Evolutionary conservation across 2,888 invertebrate species (phyloP).

Genomic region (Cynaeus angustus): DNA sequence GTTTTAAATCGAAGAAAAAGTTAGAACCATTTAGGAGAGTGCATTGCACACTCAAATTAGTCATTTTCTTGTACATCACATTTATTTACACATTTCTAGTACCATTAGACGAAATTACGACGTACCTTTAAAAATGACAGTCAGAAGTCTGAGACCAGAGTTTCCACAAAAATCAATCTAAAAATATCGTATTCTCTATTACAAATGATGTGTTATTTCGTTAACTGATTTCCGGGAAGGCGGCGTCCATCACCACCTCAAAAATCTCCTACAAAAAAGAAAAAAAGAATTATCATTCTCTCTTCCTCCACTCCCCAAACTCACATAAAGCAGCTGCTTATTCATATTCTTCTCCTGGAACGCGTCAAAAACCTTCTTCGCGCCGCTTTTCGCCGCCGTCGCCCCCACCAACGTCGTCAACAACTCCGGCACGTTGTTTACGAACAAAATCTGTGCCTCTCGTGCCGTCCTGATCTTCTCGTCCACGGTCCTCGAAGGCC

Average conservation of each 20-base stretch:
- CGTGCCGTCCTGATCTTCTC: slow-evolving; percentile 81
- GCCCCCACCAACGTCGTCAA: slow-evolving; percentile 89
- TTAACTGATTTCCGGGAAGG: slow-evolving; percentile 73
- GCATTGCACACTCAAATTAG: not conserved
- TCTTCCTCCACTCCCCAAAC: slow-evolving; percentile 65
- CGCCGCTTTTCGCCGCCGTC: slow-evolving; percentile 87
- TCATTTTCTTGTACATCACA: slow-evolving; percentile 33
- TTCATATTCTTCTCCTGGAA: slow-evolving; percentile 90
- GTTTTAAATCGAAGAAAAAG: not conserved
- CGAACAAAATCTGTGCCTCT: slow-evolving; percentile 80
- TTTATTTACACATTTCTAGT: slow-evolving; percentile 42
- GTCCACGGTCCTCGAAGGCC: slow-evolving; percentile 75
- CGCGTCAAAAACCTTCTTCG: slow-evolving; percentile 89
- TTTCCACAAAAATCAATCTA: slow-evolving; percentile 14
- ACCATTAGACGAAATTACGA: slow-evolving; percentile 15
- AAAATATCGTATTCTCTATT: slow-evolving; percentile 23
- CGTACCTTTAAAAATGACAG: slow-evolving; percentile 20
- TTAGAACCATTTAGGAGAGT: not conserved
- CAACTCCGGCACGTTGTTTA: slow-evolving; percentile 85
- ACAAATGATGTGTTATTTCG: slow-evolving; percentile 16
- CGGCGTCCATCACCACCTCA: slow-evolving; percentile 72
- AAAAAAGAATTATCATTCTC: slow-evolving; percentile 56
- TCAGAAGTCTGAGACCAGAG: slow-evolving; percentile 6
- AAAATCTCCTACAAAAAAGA: slow-evolving; percentile 72
- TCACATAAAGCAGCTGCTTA: slow-evolving; percentile 93